Base-by-base conservation (phyloP, 2,797 vertebrate genomes). In the Eulemur rubriventer region DNA sequence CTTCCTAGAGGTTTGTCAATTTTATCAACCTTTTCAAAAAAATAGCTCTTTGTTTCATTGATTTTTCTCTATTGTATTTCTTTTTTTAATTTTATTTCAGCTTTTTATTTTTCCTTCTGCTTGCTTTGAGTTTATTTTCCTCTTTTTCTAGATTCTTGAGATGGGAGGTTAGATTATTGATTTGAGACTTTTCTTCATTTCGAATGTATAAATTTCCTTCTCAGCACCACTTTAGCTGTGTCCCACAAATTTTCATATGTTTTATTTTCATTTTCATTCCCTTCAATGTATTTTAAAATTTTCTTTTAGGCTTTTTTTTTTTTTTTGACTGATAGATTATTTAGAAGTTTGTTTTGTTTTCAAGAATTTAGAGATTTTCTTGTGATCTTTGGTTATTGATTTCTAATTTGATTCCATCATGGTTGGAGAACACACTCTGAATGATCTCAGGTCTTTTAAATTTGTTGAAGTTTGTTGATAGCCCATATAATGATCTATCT, bases 131-230 rank as follows among this genome's bases (percentile, higher is more conserved):
- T 79, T 91, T 81, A 70, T 91, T 91, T 95, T 95, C 41, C 41
- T 92, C 63, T 80, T 82, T 87, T 97, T 76, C 43, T 90, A 2
- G 30, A 48, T 87, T 93, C 63, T 75, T 94, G 30, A 92, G 38
- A 17, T 75, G 73, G 57, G 33, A 57, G 18, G 41, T 89, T 91
- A 38, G 65, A 48, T 63, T 72, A 48, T 50, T 82, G 48, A 79
- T 43, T 83, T 95, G 73, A 80, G 67, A 86, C 35, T 57, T 75
- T 28, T 38, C 26, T 26, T 89, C 52, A 63, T 69, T 92, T 43
- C 80, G 75, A 33, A 59, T 57, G 10, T 55, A 33, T 50, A 20
- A 30, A 7, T 81, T 48, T 85, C 48, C 52, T 41, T 88, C 7
- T 92, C 30, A 52, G 28, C 17, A 26, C 41, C 76, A 35, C 41